These are phyloP conservation scores for Drosophila putrida DNA, from an alignment of 2,888 invertebrate genomes.

Conservation along the genomic window DNA sequence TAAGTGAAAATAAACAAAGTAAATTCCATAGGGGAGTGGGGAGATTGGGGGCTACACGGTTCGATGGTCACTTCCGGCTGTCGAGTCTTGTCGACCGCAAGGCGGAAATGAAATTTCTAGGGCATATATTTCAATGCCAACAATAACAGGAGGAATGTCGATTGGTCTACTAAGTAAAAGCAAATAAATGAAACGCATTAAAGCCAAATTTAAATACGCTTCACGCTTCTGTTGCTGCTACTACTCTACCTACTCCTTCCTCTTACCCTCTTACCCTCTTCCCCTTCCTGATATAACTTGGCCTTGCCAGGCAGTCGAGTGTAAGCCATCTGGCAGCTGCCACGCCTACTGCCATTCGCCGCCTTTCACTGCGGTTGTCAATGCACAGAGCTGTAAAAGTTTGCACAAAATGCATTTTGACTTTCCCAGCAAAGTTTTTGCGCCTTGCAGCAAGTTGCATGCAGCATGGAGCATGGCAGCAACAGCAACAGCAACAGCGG, in stretches of 20 bases:
- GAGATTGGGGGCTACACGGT: slow-evolving; percentile 5
- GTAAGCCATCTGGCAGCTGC: slow-evolving; percentile 50
- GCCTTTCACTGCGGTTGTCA: slow-evolving; percentile 68
- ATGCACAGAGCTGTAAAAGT: slow-evolving; percentile 67
- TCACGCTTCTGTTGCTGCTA: slow-evolving; percentile 24
- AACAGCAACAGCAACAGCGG: slow-evolving; percentile 17
- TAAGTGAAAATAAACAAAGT: slow-evolving; percentile 74
- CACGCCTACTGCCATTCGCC: slow-evolving; percentile 19
- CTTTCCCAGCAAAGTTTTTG: slow-evolving; percentile 67
- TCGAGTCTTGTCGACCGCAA: slow-evolving; percentile 24
- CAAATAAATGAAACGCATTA: slow-evolving; percentile 54
- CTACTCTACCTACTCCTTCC: neutral
- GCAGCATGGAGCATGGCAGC: slow-evolving; percentile 3
- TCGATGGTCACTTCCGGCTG: slow-evolving; percentile 57
- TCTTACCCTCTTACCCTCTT: neutral
- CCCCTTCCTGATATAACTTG: slow-evolving; percentile 27
- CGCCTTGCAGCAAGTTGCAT: slow-evolving; percentile 57
- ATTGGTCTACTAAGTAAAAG: slow-evolving; percentile 43
- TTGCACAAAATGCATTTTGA: slow-evolving; percentile 76
- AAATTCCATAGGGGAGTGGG: neutral
- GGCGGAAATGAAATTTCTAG: slow-evolving; percentile 38
- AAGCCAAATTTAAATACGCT: slow-evolving; percentile 66
- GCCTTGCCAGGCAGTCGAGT: slow-evolving; percentile 49
- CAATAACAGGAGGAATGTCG: slow-evolving; percentile 19
- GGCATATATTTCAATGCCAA: slow-evolving; percentile 43